Evolutionary conservation across 2,113 vertebrate genomes (phyloP).

Genomic region (Gyps fulvus): DNA sequence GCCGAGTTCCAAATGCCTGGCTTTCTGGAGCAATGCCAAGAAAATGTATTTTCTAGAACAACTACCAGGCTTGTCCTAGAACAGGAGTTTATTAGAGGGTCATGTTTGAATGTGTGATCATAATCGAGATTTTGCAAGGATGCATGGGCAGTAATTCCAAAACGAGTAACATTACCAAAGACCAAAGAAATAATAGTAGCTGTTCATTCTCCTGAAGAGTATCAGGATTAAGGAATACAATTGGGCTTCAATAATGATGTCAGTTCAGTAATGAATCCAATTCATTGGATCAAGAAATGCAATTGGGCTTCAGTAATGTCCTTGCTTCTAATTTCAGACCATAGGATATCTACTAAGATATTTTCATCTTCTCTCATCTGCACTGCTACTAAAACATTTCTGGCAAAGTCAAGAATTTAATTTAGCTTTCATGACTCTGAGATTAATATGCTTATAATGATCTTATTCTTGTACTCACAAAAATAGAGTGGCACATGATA

Average conservation of each 20-base stretch:
- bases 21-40: not conserved
- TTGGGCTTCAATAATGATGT: not conserved
- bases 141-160: not conserved
- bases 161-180: not conserved
- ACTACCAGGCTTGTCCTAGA: not conserved
- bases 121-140: not conserved
- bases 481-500: not conserved
- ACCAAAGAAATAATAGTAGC: not conserved
- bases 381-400: not conserved
- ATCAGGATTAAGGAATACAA: not conserved
- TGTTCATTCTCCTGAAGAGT: not conserved
- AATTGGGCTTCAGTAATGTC: not conserved
- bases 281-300: not conserved
- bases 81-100: not conserved
- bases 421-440: not conserved
- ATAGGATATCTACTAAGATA: not conserved
- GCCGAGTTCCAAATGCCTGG: not conserved
- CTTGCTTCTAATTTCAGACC: not conserved
- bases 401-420: not conserved
- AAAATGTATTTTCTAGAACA: not conserved
- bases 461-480: not conserved
- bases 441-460: not conserved
- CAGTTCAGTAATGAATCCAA: not conserved
- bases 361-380: not conserved
- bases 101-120: not conserved